Evolutionary conservation across 2,888 invertebrate genomes (phyloP).

Genomic region (Allygus modestus): DNA sequence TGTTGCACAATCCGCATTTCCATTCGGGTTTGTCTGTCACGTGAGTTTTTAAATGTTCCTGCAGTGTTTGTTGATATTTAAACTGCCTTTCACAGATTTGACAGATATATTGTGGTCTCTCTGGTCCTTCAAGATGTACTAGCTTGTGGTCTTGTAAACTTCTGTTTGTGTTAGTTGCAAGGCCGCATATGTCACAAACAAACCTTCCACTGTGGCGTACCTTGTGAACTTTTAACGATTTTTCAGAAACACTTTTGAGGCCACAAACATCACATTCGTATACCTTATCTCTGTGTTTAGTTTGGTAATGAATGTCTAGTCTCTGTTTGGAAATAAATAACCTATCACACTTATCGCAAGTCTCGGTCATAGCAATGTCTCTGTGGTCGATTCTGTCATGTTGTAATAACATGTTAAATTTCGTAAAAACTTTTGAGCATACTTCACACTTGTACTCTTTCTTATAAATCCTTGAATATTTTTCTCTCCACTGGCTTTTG

Average conservation of each 20-base stretch:
- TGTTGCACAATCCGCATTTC: neutral
- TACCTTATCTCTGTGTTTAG: conserved; percentile 20
- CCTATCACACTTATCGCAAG: conserved; percentile 10
- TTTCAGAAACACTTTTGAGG: conserved; percentile 27
- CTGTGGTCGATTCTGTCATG: conserved; percentile 37
- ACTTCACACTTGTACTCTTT: conserved; percentile 28
- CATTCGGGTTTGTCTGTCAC: neutral
- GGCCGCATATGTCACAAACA: conserved; percentile 27
- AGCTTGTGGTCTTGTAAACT: conserved; percentile 29
- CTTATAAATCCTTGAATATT: neutral
- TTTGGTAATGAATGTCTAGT: conserved; percentile 1
- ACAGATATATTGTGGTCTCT: neutral
- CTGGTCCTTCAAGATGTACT: neutral
- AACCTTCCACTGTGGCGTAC: conserved; percentile 10
- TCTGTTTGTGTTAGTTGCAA: neutral
- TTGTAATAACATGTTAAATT: conserved; percentile 22
- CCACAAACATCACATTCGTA: conserved; percentile 46
- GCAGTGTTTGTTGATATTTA: neutral
- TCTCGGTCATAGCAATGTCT: neutral
- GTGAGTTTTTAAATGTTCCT: neutral
- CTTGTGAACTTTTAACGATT: conserved; percentile 43
- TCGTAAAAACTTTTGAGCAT: conserved; percentile 28
- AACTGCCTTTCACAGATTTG: neutral
- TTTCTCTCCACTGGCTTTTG: conserved; percentile 28
- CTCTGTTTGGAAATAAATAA: conserved; percentile 32